Base-by-base conservation (phyloP, 1,140 invertebrate genomes). In the Odontomachus brunneus region DNA sequence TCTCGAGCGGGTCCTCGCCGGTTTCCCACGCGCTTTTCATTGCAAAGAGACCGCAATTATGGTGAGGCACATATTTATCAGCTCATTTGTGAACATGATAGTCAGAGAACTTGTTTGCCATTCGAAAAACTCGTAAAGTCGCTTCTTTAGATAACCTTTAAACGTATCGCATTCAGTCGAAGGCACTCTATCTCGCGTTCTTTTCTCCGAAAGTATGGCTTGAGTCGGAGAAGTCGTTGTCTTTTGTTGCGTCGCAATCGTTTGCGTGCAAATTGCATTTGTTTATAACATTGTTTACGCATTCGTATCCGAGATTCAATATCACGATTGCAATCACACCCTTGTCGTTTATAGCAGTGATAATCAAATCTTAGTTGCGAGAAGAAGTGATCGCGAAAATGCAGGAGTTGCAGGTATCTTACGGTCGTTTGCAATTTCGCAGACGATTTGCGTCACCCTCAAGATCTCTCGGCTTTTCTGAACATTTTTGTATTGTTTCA, bases 31-130 rank as follows among this genome's bases (percentile, higher is more conserved):
- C 57, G 53, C 4, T 67, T 59, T 0, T 57, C 24, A 67, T 1
- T 62, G 55, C 48, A 17, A 67, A 55, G 24, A 33, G 1, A 69
- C 22, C 9, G 9, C 24, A 44, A 84, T 12, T 48, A 90, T 89
- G 87, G 88, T 89, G 71, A 89, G 85, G 51, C 7, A 12, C 26
- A 44, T 0, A 55, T n/a, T 22, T 29, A 53, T 3, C 51, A n/a
- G 15, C 5, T 48, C 48, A 9, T 12, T 17, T 14, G 0, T 3
- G 3, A 33, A 38, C n/a, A 29, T 5, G 11, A 38, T 3, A 24
- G 5, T 17, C 5, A 19, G 26, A 14, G 3, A 24, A 55, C 29
- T 33, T 5, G 29, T 33, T 33, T 5, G 29, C 29, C 5, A 7
- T 19, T 55, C n/a, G 9, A 7, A 4, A 55, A 55, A 55, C 11